phyloP scores from a whole-genome alignment of 2,113 vertebrate species.

The Notiomystis cincta region DNA sequence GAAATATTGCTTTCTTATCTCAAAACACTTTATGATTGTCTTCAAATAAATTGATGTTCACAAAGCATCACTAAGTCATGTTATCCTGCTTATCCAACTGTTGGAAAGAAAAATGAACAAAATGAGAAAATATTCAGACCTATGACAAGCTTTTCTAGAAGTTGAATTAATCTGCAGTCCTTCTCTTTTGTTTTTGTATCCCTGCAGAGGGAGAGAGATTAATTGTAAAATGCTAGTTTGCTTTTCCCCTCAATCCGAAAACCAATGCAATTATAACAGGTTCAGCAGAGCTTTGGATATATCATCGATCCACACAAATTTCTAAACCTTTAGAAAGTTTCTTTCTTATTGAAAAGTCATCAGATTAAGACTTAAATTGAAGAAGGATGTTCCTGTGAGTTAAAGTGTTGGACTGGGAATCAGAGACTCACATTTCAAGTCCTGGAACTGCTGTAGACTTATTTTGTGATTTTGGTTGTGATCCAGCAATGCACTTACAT shows the following conservation, averaged over 20 bases:
- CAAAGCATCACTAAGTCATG: neutral
- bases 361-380: slow-evolving; percentile 3
- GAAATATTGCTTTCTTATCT: neutral
- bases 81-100: neutral
- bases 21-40: neutral
- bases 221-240: neutral
- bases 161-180: neutral
- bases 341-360: neutral
- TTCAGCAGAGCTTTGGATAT: neutral
- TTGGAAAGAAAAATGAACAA: neutral
- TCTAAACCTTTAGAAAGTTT: neutral
- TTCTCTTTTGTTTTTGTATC: neutral
- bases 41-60: slow-evolving; percentile 20
- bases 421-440: slow-evolving; percentile 1
- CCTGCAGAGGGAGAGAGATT: neutral
- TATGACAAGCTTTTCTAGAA: neutral
- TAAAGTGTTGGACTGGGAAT: neutral
- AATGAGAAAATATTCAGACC: neutral
- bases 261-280: neutral
- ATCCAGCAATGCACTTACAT: slow-evolving; percentile 34
- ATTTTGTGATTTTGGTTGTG: slow-evolving; percentile 25
- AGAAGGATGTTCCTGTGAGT: neutral
- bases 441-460: neutral
- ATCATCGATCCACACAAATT: neutral
- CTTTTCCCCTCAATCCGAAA: neutral